These are phyloP conservation scores for Muricea muricata DNA, from an alignment of 92 coral and sea anemone genomes.

Conservation along the genomic window DNA sequence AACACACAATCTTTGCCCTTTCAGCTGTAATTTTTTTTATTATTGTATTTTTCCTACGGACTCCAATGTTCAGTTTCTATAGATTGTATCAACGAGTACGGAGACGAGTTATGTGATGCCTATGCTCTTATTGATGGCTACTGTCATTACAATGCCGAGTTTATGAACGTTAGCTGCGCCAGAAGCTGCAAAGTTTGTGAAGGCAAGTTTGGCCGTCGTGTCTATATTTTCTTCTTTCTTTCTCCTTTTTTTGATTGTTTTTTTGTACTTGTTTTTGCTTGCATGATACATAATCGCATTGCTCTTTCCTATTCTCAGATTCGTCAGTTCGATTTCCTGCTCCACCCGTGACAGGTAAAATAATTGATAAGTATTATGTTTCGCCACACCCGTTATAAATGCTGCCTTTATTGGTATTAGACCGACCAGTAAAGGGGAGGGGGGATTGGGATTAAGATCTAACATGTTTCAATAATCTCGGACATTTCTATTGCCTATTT, in stretches of 20 bases:
- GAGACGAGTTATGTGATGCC: neutral
- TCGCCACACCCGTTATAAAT: no score
- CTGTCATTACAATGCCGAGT: neutral
- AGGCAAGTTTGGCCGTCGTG: neutral
- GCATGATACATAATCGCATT: no score
- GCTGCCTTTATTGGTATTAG: no score
- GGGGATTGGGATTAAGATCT: no score
- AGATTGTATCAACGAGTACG: slow-evolving; percentile 3
- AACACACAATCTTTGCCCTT: no score
- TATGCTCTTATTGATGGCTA: neutral
- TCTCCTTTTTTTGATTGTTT: neutral
- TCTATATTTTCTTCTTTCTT: neutral
- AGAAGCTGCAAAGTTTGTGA: slow-evolving; percentile 10
- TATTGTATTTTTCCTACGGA: neutral
- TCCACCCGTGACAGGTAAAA: neutral
- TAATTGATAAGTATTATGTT: no score
- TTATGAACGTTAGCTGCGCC: slow-evolving; percentile 1
- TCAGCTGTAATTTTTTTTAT: neutral
- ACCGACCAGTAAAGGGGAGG: no score
- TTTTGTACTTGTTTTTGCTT: no score
- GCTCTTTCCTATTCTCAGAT: neutral
- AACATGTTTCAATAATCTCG: no score
- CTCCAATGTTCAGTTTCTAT: neutral
- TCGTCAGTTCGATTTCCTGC: slow-evolving; percentile 14
- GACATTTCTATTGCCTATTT: no score